Conservation (phyloP, 1,140 invertebrate genomes). For the Drosophila jambulina region DNA sequence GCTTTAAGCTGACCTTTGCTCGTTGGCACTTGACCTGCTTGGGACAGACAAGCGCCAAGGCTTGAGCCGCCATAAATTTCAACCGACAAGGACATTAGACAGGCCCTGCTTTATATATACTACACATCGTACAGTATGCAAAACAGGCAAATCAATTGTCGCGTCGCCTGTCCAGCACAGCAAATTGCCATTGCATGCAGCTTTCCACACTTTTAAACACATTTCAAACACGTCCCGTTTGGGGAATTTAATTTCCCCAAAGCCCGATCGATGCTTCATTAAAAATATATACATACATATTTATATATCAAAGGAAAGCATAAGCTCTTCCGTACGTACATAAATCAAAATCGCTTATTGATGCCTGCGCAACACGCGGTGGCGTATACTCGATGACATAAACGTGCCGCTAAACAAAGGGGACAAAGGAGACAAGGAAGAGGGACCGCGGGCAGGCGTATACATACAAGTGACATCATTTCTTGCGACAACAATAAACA, state of each 20-base stretch:
- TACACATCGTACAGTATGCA: constrained; percentile 38
- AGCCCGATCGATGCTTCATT: constrained; percentile 48
- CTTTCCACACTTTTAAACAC: constrained; percentile 15
- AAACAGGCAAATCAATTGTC: constrained; percentile 74
- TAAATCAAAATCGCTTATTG: constrained; percentile 64
- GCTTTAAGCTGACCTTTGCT: constrained; percentile 70
- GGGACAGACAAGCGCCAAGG: constrained; percentile 63
- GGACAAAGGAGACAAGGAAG: constrained; percentile 8
- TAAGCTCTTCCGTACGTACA: constrained; percentile 38
- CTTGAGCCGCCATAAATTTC: constrained; percentile 66
- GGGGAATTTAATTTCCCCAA: constrained; percentile 21
- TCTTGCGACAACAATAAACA: constrained; percentile 48
- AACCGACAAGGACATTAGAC: constrained; percentile 63
- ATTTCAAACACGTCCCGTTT: constrained; percentile 23
- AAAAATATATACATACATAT: constrained; percentile 21
- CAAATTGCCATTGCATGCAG: constrained; percentile 61
- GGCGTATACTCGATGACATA: constrained; percentile 59
- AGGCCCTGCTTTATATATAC: constrained; percentile 14
- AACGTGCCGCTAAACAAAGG: constrained; percentile 41
- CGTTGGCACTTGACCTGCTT: constrained; percentile 68
- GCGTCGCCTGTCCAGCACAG: constrained; percentile 35
- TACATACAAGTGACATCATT: constrained; percentile 71
- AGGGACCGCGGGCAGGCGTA: constrained; percentile 12
- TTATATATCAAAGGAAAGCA: constrained; percentile 23
- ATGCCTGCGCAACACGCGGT: constrained; percentile 52